Base-by-base conservation (phyloP, 2,113 vertebrate species). In the Cyphomyrus plagiostoma region DNA sequence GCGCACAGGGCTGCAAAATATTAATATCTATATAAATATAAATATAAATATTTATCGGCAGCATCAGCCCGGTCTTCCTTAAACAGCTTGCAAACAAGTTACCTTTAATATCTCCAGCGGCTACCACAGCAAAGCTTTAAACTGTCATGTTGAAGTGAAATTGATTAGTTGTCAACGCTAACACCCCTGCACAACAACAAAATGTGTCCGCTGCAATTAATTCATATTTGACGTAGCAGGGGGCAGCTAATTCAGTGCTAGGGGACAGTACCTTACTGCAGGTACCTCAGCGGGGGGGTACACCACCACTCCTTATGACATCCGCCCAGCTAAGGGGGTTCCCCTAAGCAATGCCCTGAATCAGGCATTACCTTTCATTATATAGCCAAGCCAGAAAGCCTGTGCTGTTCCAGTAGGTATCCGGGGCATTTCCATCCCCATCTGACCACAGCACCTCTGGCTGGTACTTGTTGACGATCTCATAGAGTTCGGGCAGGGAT, bases 361-460 rank as follows among this genome's bases (percentile, higher is more conserved):
- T 82, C 13, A 45, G 23, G 77, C 6, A 52, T n/a, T 92, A 97
- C 98, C 98, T 99, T 46, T 99, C 96, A 52, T 99, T 99, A 88
- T 99, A 99, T 9, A 99, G 96, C 98, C 98, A 99, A 70, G 98
- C 97, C 53, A 99, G 92, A 93, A 99, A 99, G 2, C 94, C 97
- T 0, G 98, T 99, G 94, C 98, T 99, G 92, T 99, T 99, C 98
- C 98, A 99, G 93, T 99, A 99, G 42, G 50, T 53, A 70, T 97
- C 96, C 0, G 98, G 97, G 0, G 97, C 98, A 1, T 96, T 23
- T n/a, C 97, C 98, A 35, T 97, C 94, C 0, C 98, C 98, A 88
- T 99, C 98, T 0, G 98, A 97, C 98, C 98, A 99, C 89, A 99
- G 93, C 58, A 99, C 58, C 83, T 99, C 98, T 0, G 98, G 98